Evolutionary conservation across 2,797 vertebrate genomes (phyloP).

Genomic region (Lycodopsis pacificus): DNA sequence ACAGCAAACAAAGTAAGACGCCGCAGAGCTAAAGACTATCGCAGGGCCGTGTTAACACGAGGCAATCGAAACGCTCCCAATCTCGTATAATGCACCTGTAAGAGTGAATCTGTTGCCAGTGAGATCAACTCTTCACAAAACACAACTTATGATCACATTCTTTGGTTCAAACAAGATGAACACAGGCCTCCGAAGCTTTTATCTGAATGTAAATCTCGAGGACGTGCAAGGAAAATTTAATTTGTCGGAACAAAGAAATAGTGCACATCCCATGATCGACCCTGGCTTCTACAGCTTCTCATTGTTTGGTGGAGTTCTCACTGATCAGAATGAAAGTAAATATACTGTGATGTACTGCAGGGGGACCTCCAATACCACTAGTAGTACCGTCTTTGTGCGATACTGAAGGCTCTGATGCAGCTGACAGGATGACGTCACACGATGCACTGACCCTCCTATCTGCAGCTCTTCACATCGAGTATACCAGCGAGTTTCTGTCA

Average conservation of each 20-base stretch:
- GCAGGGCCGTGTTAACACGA: too few species aligned
- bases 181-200: slow-evolving; percentile 6
- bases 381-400: too few species aligned
- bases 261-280: not conserved
- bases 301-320: too few species aligned
- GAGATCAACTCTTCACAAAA: slow-evolving; percentile 57
- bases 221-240: slow-evolving; percentile 10
- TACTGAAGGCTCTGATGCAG: not conserved
- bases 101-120: slow-evolving; percentile 28
- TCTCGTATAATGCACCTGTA: too few species aligned
- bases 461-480: not conserved
- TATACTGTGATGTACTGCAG: not conserved
- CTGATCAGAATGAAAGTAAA: not conserved
- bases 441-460: not conserved
- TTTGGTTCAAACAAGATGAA: slow-evolving; percentile 65
- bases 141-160: slow-evolving; percentile 29
- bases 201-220: not conserved
- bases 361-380: not conserved
- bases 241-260: not conserved
- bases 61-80: too few species aligned
- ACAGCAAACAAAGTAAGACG: too few species aligned
- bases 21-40: too few species aligned
- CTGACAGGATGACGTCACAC: not conserved
- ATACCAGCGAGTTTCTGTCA: not conserved
- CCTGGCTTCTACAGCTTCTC: not conserved